A percentile compares a stretch with the other conserved stretches of the same genome.
Evolutionary conservation across 2,113 vertebrate genomes (phyloP).

Genomic region (Mesocricetus auratus): DNA sequence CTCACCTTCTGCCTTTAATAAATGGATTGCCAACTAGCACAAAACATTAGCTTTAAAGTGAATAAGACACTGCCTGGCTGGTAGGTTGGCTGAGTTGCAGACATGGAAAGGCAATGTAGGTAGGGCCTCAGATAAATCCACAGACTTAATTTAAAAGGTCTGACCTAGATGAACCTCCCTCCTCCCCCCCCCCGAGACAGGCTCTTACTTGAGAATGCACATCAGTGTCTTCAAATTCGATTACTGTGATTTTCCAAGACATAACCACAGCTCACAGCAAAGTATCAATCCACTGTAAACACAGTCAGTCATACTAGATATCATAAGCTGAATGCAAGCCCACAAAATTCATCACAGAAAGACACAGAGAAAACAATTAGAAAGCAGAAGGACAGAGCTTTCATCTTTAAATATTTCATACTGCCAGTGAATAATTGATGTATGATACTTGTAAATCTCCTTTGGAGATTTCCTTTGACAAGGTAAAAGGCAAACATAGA

Average conservation of each 20-base stretch:
- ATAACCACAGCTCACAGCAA: constrained; percentile 70
- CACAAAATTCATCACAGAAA: neutral
- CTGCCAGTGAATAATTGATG: constrained; percentile 45
- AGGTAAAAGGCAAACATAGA: constrained; percentile 53
- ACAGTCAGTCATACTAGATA: constrained; percentile 64
- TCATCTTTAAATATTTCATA: constrained; percentile 61
- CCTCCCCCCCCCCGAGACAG: constrained; percentile 60
- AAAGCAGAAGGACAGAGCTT: constrained; percentile 17
- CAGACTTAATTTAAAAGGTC: constrained; percentile 75
- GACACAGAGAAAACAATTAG: constrained; percentile 44
- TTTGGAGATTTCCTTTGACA: constrained; percentile 53
- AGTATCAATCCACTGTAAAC: constrained; percentile 66
- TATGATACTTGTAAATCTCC: constrained; percentile 58
- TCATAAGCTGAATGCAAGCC: constrained; percentile 63
- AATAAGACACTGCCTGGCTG: constrained; percentile 68
- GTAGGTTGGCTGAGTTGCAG: constrained; percentile 57
- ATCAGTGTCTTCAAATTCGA: constrained; percentile 73
- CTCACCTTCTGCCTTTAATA: constrained; percentile 62
- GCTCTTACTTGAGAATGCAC: constrained; percentile 75
- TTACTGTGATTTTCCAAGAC: constrained; percentile 78
- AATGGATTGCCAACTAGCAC: constrained; percentile 70
- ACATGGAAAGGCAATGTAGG: constrained; percentile 69
- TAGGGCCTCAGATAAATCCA: constrained; percentile 74
- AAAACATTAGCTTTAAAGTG: constrained; percentile 76
- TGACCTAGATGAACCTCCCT: constrained; percentile 77